Evolutionary conservation across 2,888 invertebrate genomes (phyloP), one percentile per base, ranked within the genome.

Genomic region (Tetragonisca angustula): DNA sequence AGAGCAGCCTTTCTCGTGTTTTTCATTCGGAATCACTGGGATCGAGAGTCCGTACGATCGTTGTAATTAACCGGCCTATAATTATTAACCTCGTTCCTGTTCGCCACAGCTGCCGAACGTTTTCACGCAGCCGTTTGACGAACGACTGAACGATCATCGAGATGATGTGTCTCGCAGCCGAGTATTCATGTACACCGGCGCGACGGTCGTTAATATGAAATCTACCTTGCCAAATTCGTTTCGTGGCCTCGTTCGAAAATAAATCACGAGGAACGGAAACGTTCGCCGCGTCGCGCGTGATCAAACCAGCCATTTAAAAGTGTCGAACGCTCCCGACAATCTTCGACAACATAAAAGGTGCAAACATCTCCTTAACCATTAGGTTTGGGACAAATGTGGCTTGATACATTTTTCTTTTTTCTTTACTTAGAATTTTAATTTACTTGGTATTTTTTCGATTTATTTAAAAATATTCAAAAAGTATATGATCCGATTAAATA

Each of bases 151-250:
- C 71, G 73, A 77, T 69, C 82, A 77, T 81, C 61, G 77, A 81
- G 73, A 84, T 84, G 81, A 86, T 84, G 76, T 79, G 83, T 83
- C 75, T 77, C 62, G 70, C 62, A 71, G 81, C 21, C 17, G 24
- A n/a, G 73, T 61, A 56, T 79, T 78, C 78, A 59, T 73, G 49
- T 64, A 83, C 75, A 36, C 36, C 36, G 36, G 9, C 36, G 36
- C 80, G 49, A 17, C 13, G 70, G 54, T 70, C 86, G 80, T 85
- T 87, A 83, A 87, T 86, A 87, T 86, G 83, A 86, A 87, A 86
- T 79, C 68, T 75, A 62, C 56, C 54, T 62, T 76, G 50, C 70
- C 80, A 79, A 76, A 81, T 79, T 73, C 52, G 73, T 56, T 32
- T 36, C 36, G n/a, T n/a, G 70, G 67, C 65, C 59, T 15, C 56